Conservation (phyloP, 2,888 invertebrate species). For the Macaria notata region DNA sequence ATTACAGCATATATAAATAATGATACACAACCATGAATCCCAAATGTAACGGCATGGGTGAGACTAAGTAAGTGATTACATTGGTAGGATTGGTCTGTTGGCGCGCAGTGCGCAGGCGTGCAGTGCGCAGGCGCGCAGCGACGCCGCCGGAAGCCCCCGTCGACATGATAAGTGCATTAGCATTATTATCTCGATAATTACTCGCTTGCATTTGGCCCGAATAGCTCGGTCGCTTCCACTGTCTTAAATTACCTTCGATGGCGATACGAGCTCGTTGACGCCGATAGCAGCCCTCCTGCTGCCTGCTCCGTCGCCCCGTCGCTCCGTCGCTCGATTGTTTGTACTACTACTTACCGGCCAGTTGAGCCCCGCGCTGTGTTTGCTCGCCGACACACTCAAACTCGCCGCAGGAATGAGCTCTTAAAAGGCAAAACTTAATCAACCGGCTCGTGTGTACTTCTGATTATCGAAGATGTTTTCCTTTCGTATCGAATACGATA, state of each 20-base stretch:
- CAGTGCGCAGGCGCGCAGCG: slow-evolving; percentile 40
- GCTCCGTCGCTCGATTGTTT: slow-evolving; percentile 59
- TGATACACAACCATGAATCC: too few relatives aligned
- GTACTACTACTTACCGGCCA: slow-evolving; percentile 66
- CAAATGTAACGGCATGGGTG: too few relatives aligned
- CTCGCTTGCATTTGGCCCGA: slow-evolving; percentile 79
- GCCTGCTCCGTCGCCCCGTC: slow-evolving; percentile 47
- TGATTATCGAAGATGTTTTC: slow-evolving; percentile 51
- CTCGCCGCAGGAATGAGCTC: slow-evolving; percentile 48
- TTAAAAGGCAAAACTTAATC: slow-evolving; percentile 64
- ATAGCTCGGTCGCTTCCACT: slow-evolving; percentile 70
- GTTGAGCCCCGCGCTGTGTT: slow-evolving; percentile 59
- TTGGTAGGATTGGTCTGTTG: too few relatives aligned
- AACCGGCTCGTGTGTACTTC: slow-evolving; percentile 52
- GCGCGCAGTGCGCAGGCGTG: slow-evolving; percentile 28
- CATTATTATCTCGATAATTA: slow-evolving; percentile 82
- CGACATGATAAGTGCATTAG: slow-evolving; percentile 81
- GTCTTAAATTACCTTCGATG: slow-evolving; percentile 69
- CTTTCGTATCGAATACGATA: slow-evolving; percentile 35
- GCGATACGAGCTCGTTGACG: slow-evolving; percentile 56
- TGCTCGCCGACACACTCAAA: slow-evolving; percentile 54
- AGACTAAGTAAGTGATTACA: background rate
- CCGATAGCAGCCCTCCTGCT: slow-evolving; percentile 48
- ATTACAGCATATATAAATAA: too few relatives aligned
- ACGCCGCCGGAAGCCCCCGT: slow-evolving; percentile 72